Evolutionary conservation across 1,140 invertebrate species (phyloP), one percentile per base, ranked within the genome.

Genomic region (Pseudomyrmex pallidus): DNA sequence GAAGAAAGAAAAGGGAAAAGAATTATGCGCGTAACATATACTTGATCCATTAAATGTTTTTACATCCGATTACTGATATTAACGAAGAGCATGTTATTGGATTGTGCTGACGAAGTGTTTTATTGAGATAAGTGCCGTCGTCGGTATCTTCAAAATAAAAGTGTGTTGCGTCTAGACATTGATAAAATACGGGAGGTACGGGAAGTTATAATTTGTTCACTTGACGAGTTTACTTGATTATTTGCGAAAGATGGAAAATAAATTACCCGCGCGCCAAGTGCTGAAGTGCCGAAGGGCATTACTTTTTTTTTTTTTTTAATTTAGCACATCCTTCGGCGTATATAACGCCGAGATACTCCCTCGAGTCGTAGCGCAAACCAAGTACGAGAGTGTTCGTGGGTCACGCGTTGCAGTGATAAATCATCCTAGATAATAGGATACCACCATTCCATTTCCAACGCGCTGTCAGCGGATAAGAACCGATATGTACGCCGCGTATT

Each of bases 361-460:
- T 56, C 70, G n/a, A 25, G 25, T 46, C 20, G 20, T 46, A 62
- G 68, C 54, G 25, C 63, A 78, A 35, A n/a, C 35, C 35, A 35
- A 35, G 35, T 35, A 7, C 68, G 61, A 64, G 61, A 64, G 70
- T 82, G 59, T 56, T 63, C 70, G 61, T 44, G 57, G 70, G 68
- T 73, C 82, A 78, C 82, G 82, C 67, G 56, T 83, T 83, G 83
- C 54, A 74, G 66, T 82, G 63, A 74, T 85, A 85, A 85, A 85
- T 85, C 84, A 85, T 85, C 67, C 80, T 85, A 85, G 70, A 72
- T 73, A 61, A 82, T 80, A 70, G 70, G 84, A 80, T 80, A 80
- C 64, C 66, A 80, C 76, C 68, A 80, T 84, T 72, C 68, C 68
- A 82, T 63, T 82, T 64, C 52, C 46, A 74, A 59, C 70, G 66